Conservation (phyloP, 2,113 vertebrate genomes). For the Uropsilus gracilis region DNA sequence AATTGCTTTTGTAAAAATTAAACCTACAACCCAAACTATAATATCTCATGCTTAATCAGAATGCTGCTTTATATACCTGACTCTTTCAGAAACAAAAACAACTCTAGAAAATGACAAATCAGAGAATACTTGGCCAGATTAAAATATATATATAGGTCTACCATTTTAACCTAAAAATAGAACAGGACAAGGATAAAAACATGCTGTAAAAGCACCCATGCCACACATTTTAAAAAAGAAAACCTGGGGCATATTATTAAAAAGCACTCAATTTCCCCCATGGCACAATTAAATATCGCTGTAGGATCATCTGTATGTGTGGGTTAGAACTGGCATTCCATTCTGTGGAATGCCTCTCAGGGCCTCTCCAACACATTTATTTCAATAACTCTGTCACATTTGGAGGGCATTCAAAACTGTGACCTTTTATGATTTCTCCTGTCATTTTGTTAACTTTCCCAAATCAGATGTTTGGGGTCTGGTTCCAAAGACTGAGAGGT, state of each 20-base stretch:
- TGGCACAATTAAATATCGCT: neutral
- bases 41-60: conserved; percentile 20
- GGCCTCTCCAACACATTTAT: neutral
- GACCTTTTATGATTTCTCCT: conserved; percentile 10
- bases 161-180: conserved; percentile 30
- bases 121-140: neutral
- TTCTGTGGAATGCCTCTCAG: neutral
- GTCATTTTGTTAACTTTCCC: conserved; percentile 14
- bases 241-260: conserved; percentile 40
- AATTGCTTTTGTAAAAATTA: conserved; percentile 35
- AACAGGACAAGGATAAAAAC: neutral
- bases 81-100: conserved; percentile 42
- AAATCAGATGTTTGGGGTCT: neutral
- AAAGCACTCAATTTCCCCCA: neutral
- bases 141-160: neutral
- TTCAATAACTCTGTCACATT: conserved; percentile 28
- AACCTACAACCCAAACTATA: conserved; percentile 26
- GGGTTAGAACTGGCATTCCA: neutral
- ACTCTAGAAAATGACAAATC: neutral
- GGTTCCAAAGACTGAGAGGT: neutral
- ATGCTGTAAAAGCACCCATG: conserved; percentile 7
- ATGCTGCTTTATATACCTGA: neutral
- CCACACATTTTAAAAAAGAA: conserved; percentile 48
- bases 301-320: neutral
- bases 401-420: neutral